Evolutionary conservation across 2,113 vertebrate species (phyloP), one percentile per base, ranked within the genome.

Genomic region (Tachuris rubrigastra): DNA sequence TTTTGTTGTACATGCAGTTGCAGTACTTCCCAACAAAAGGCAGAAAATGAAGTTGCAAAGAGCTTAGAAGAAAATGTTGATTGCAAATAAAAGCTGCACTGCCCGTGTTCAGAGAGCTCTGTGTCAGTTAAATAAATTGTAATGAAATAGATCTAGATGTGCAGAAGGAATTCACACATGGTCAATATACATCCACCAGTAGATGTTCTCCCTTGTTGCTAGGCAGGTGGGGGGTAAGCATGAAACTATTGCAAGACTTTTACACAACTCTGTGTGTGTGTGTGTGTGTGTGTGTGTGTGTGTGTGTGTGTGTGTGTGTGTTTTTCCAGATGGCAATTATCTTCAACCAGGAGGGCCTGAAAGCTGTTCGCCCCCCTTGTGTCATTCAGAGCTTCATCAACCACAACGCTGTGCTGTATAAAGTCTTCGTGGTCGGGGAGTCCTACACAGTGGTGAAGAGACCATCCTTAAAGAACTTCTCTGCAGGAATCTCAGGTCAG

Each of bases 301-400:
- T n/a, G n/a, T n/a, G n/a, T n/a, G n/a, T 50, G 1, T 72, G 35
- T 89, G 1, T 72, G 33, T 89, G 1, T 72, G 12, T 10, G 1
- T 93, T 23, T 75, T 95, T 94, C 27, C 97, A 99, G 99, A 99
- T 99, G 99, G 98, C 99, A 21, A 99, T 99, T 58, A 99, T 99
- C 96, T 99, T 99, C 97, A 99, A 99, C 79, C 98, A 98, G 95
- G 99, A 99, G 94, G 99, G 99, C 93, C 98, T 99, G 96, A 99
- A 98, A 42, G 98, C 98, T 58, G 98, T 99, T 81, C 98, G 98
- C 76, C 99, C 99, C 0, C 99, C 99, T 1, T 99, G 99, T 3
- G 99, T 99, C 94, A 99, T 99, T 95, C 99, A 99, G 98, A 99
- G 99, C 93, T 99, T 99, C 97, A 99, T 99, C 97, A 99, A 99